phyloP scores from a whole-genome alignment of 2,113 vertebrate genomes.

The Xyrauchen texanus region DNA sequence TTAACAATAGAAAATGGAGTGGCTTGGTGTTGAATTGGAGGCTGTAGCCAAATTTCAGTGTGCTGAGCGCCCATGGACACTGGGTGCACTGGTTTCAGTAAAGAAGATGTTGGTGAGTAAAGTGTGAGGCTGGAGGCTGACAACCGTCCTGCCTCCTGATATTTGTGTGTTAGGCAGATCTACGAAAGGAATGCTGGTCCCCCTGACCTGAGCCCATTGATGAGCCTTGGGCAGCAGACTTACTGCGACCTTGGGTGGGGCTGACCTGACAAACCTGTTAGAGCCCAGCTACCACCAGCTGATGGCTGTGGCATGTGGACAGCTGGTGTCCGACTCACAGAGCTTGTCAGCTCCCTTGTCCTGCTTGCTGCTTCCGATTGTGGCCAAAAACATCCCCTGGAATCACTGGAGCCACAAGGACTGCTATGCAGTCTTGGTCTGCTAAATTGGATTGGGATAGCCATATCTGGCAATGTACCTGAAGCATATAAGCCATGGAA shows the following conservation, averaged over 20 bases:
- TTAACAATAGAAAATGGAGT: too few relatives aligned
- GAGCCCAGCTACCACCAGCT: not conserved
- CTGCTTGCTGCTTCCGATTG: not conserved
- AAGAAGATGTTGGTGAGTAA: too few relatives aligned
- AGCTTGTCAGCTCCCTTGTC: too few relatives aligned
- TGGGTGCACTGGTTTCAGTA: too few relatives aligned
- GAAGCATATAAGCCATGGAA: not conserved
- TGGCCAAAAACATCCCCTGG: not conserved
- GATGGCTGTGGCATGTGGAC: not conserved
- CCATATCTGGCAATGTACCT: not conserved
- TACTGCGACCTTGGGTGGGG: too few relatives aligned
- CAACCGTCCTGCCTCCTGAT: not conserved
- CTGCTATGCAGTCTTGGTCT: not conserved
- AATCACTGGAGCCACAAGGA: not conserved
- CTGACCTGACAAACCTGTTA: not conserved
- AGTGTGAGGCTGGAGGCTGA: too few relatives aligned
- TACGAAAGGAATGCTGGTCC: not conserved
- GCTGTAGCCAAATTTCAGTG: not conserved
- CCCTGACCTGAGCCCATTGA: not conserved
- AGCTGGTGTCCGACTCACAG: not conserved
- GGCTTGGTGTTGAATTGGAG: too few relatives aligned
- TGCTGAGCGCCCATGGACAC: conserved; percentile 1
- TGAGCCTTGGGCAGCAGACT: not conserved
- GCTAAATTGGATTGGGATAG: not conserved
- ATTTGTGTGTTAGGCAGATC: not conserved